Percentiles rank a stretch among this genome's conserved stretches.
Conservation (phyloP, 2,888 invertebrate genomes). For the Drosophila flavopinicola region DNA sequence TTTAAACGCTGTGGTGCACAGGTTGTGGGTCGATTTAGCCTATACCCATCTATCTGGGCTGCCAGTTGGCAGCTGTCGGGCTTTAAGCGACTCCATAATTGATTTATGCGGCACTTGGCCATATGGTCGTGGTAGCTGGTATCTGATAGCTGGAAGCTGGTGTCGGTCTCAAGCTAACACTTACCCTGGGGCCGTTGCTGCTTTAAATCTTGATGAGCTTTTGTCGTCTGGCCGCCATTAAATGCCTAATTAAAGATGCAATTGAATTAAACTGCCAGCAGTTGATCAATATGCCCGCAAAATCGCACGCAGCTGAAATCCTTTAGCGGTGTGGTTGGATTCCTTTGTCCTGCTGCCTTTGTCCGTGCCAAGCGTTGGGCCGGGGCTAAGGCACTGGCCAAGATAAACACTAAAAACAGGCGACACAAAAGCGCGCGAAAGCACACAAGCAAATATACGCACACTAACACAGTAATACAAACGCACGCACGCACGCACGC, state of each 20-base stretch:
- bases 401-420: conserved; percentile 54
- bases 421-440: conserved; percentile 76
- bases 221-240: conserved; percentile 72
- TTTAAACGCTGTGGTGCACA: conserved; percentile 16
- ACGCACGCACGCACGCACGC: conserved; percentile 9
- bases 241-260: conserved; percentile 69
- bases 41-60: conserved; percentile 11
- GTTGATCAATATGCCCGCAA: conserved; percentile 66
- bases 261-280: conserved; percentile 57
- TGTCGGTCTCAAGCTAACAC: conserved; percentile 16
- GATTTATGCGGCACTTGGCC: conserved; percentile 56
- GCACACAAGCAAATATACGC: conserved; percentile 42
- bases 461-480: conserved; percentile 8
- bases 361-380: conserved; percentile 32
- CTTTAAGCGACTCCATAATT: conserved; percentile 57
- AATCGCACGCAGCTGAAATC: conserved; percentile 44
- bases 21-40: conserved; percentile 8
- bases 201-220: conserved; percentile 34
- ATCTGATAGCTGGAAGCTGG: conserved; percentile 4
- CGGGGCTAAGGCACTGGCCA: conserved; percentile 42
- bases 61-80: conserved; percentile 36
- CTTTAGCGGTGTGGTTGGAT: conserved; percentile 20
- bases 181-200: conserved; percentile 30
- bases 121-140: conserved; percentile 35
- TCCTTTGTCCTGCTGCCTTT: conserved; percentile 40